A percentile compares a stretch with the other conserved stretches of the same genome.
Conservation (phyloP, 2,888 invertebrate species). For the Lithophane socia region DNA sequence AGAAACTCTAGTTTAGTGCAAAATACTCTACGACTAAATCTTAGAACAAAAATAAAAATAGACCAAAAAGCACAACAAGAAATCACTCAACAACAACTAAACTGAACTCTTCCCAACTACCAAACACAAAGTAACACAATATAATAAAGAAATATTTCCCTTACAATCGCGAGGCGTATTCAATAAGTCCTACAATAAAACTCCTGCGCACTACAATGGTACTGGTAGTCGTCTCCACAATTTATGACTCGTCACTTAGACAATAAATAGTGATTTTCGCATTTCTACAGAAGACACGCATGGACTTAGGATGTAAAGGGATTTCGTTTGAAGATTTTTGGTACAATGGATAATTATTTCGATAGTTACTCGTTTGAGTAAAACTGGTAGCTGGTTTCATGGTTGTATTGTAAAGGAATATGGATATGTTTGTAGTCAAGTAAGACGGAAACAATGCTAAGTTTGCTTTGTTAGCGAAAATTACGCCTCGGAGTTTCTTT, state of each 20-base stretch:
- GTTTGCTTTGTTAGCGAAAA: background rate
- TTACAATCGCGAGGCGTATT: conserved; percentile 67
- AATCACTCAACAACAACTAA: conserved; percentile 14
- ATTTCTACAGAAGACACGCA: conserved; percentile 81
- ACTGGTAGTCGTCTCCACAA: conserved; percentile 78
- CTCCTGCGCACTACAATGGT: conserved; percentile 79
- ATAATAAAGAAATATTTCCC: conserved; percentile 66
- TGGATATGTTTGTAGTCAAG: background rate
- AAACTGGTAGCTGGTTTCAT: conserved; percentile 39
- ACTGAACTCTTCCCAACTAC: background rate
- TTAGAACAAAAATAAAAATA: too few relatives aligned
- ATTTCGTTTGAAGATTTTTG: conserved; percentile 13
- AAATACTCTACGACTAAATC: too few relatives aligned
- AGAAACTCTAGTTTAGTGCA: too few relatives aligned
- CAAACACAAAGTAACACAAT: conserved; percentile 63
- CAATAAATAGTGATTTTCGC: conserved; percentile 90
- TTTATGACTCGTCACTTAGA: conserved; percentile 89
- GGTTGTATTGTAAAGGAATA: background rate
- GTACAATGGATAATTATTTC: conserved; percentile 39
- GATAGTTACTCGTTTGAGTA: conserved; percentile 6
- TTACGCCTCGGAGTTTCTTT: background rate
- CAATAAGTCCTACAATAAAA: conserved; percentile 70
- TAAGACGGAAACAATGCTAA: background rate
- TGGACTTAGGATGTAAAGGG: conserved; percentile 73
- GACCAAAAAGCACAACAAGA: background rate